phyloP scores from a whole-genome alignment of 2,888 invertebrate species.

The Euplexia lucipara region DNA sequence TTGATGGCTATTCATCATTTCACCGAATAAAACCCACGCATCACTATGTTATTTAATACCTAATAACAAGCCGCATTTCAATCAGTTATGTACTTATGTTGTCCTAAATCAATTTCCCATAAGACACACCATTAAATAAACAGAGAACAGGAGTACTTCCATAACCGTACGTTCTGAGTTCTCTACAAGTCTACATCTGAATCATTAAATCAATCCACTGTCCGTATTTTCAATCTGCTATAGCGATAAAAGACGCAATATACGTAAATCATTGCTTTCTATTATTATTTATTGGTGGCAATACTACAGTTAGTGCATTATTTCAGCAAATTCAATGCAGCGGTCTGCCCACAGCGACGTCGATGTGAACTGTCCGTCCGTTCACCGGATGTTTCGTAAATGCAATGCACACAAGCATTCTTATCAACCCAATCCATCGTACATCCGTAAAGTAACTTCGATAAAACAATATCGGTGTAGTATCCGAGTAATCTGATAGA shows the following conservation, averaged over 20 bases:
- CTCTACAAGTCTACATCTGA: conserved; percentile 50
- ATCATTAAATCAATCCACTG: conserved; percentile 67
- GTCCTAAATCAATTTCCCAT: conserved; percentile 54
- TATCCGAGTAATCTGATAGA: conserved; percentile 63
- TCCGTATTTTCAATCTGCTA: conserved; percentile 65
- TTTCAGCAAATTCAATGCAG: conserved; percentile 66
- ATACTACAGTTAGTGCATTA: conserved; percentile 62
- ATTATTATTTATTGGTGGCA: conserved; percentile 66
- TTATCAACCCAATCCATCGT: conserved; percentile 63
- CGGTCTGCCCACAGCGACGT: conserved; percentile 59
- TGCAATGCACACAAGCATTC: conserved; percentile 60
- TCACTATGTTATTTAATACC: background rate
- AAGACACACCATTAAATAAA: conserved; percentile 38
- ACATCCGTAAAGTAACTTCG: conserved; percentile 65
- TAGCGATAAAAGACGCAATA: conserved; percentile 66
- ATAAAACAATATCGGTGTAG: conserved; percentile 70
- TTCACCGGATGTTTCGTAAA: conserved; percentile 71
- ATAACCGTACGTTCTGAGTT: conserved; percentile 48
- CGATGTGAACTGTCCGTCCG: conserved; percentile 57
- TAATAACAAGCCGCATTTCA: conserved; percentile 22
- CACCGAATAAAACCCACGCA: conserved; percentile 7
- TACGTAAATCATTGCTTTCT: conserved; percentile 70
- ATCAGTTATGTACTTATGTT: conserved; percentile 17
- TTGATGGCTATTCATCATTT: background rate
- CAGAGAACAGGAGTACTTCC: conserved; percentile 49